These are phyloP conservation scores for Stigmatopora nigra DNA, from an alignment of 2,113 vertebrate species.

Conservation along the genomic window DNA sequence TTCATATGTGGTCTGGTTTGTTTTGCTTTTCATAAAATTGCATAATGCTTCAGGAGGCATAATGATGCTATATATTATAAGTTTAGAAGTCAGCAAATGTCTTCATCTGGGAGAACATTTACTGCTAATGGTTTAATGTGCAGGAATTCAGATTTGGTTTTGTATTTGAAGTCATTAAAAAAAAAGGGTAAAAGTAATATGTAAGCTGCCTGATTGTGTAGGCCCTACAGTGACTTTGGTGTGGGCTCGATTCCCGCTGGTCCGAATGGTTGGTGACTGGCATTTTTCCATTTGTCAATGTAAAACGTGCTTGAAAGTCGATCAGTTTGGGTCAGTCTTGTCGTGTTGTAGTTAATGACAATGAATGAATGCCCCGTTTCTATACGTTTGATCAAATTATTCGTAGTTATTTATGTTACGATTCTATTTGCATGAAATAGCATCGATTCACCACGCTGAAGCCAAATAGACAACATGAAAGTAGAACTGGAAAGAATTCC, in stretches of 20 bases:
- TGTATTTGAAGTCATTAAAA: constrained; percentile 25
- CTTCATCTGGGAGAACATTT: constrained; percentile 24
- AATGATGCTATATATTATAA: constrained; percentile 65
- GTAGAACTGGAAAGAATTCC: constrained; percentile 43
- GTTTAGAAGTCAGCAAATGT: constrained; percentile 34
- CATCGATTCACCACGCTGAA: constrained; percentile 23
- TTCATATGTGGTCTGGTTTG: constrained; percentile 63
- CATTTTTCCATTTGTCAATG: no score
- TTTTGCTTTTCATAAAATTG: constrained; percentile 66
- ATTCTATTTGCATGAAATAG: not conserved
- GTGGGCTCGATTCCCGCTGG: no score
- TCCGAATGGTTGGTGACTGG: no score
- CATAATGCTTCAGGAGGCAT: constrained; percentile 49
- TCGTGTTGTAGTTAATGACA: no score
- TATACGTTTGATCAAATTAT: not conserved
- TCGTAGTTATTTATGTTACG: not conserved
- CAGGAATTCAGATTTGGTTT: not conserved
- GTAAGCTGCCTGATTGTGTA: no score
- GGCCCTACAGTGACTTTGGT: not conserved
- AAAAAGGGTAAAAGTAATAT: constrained; percentile 9
- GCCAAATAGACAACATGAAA: constrained; percentile 22
- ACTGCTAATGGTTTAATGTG: not conserved
- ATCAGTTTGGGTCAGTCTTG: no score
- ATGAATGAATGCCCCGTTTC: not conserved
- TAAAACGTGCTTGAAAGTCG: no score